Evolutionary conservation across 2,888 invertebrate genomes (phyloP), one percentile per base, ranked within the genome.

Genomic region (Pyralis farinalis): DNA sequence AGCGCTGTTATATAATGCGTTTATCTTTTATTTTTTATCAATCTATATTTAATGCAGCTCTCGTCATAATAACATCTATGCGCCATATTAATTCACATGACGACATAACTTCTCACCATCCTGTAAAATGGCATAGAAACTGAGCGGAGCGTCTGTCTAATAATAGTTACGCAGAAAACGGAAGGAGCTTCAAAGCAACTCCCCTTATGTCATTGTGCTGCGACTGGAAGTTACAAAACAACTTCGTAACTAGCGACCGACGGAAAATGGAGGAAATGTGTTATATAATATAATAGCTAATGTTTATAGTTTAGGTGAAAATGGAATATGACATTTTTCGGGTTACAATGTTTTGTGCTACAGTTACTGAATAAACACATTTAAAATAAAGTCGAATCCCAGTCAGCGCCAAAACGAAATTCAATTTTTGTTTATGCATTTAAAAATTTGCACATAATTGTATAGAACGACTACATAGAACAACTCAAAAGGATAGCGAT

Each of bases 161-260:
- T 71, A 70, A 68, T 63, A 67, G 69, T 68, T 58, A 75, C 65
- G 63, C 58, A 68, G 68, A 67, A 66, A 69, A 67, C 74, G 75
- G 74, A 77, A 76, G 68, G 58, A 58, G 63, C 57, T 61, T 66
- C 71, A 70, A 71, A 72, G 70, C 68, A 56, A 52, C 63, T 58
- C 60, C 72, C 68, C 71, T 73, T 71, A 71, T 69, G 73, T 68
- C 74, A 77, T 73, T 74, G 75, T 55, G 55, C 71, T 65, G 58
- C 55, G 60, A 68, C 64, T 62, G 52, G 62, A 71, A 78, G 74
- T 75, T 77, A 63, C 64, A 60, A 65, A 74, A 72, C 72, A 76
- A 76, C 67, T 76, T 71, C 40, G 51, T 58, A 73, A 75, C 72
- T 71, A 56, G 59, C 63, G 51, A 54, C 58, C 62, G 58, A 71